These are phyloP conservation scores for Silurus aristotelis DNA, from an alignment of 2,797 vertebrate species.

Conservation along the genomic window DNA sequence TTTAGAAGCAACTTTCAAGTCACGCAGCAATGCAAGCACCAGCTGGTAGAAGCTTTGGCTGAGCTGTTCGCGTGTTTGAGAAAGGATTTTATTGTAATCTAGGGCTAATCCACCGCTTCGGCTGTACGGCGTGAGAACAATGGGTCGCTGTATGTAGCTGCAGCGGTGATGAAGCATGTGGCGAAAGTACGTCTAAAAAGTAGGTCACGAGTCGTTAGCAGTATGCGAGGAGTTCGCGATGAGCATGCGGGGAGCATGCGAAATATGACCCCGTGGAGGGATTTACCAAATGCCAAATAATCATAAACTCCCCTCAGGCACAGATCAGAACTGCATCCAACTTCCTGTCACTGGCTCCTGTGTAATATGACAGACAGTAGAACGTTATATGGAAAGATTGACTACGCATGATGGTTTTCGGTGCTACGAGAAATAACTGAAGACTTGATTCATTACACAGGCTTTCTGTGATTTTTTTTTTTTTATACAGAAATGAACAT, in stretches of 20 bases:
- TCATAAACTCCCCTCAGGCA: neutral
- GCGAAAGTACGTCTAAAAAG: conserved; percentile 72
- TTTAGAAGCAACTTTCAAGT: neutral
- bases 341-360: neutral
- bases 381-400: neutral
- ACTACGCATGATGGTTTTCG: neutral
- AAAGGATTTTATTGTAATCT: conserved; percentile 56
- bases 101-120: conserved; percentile 49
- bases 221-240: conserved; percentile 66
- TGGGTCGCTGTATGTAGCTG: conserved; percentile 66
- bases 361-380: neutral
- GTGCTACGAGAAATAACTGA: neutral
- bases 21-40: neutral
- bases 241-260: conserved; percentile 65
- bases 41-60: neutral
- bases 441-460: neutral
- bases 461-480: neutral
- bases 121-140: conserved; percentile 70
- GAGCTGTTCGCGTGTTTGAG: conserved; percentile 40
- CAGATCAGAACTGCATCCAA: neutral
- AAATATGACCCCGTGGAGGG: conserved; percentile 68
- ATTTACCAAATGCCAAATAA: conserved; percentile 49
- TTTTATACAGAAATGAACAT: neutral
- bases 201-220: conserved; percentile 77
- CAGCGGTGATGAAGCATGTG: conserved; percentile 70